Base-by-base conservation (phyloP, 1,140 invertebrate species). In the Drosophila chauvacae region DNA sequence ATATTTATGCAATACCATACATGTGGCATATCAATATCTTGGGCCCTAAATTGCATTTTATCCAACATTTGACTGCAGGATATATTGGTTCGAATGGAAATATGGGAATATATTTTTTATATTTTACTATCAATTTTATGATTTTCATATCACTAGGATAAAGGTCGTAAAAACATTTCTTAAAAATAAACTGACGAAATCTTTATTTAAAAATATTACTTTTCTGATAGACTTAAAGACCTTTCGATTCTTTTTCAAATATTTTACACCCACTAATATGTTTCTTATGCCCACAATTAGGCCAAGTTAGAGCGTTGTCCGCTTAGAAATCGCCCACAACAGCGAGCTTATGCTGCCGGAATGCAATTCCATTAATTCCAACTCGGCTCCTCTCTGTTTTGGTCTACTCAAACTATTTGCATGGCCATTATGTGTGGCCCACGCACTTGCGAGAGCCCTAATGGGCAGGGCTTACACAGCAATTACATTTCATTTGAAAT, bases 401-500 rank as follows among this genome's bases (percentile, higher is more conserved):
- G 51, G 69, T 41, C 69, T 39, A 70, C 51, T 71, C 51, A 71
- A 71, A 71, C 74, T 76, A 77, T 77, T 77, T 77, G 57, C 72
- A 77, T 61, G 45, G 56, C 57, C 63, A 77, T 66, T 57, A 70
- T 60, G 48, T 41, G 45, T 28, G 47, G 37, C 74, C 60, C 53
- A 65, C 70, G 70, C 74, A 68, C 74, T 69, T 56, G 53, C 57
- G 39, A 33, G 41, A 51, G 14, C 39, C 75, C 35, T 68, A 68
- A 77, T 68, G 55, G 73, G 37, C 33, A 41, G 37, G 62, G 74
- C 75, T 70, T 78, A 80, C 66, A 62, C 39, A 73, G 56, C 77
- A 85, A 81, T 85, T 80, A 84, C 62, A 80, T 77, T 85, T 77
- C 59, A 84, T 80, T 84, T 77, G 51, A 77, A 78, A 70, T 78